Percentiles rank a stretch among this genome's conserved stretches.
Conservation (phyloP, 1,140 invertebrate genomes). For the Anagrus nilaparvatae region DNA sequence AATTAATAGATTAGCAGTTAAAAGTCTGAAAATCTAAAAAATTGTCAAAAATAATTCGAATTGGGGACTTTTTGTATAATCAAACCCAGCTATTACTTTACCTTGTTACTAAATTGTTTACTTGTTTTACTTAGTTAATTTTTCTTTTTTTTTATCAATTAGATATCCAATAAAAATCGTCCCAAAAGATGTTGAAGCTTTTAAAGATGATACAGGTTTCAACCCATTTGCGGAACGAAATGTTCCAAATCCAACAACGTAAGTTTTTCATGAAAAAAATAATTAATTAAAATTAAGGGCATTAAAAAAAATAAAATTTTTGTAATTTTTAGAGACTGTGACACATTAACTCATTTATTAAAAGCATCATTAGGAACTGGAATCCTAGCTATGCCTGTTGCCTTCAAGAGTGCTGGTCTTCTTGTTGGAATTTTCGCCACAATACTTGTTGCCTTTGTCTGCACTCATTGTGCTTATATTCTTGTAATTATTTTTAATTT, state of each 20-base stretch:
- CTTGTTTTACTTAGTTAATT: slow-evolving; percentile 7
- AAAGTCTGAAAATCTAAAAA: no score
- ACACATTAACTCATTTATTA: slow-evolving; percentile 74
- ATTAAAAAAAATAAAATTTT: no score
- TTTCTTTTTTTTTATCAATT: slow-evolving; percentile 29
- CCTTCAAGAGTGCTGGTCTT: slow-evolving; percentile 72
- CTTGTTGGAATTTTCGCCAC: slow-evolving; percentile 65
- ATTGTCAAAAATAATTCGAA: no score
- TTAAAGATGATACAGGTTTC: slow-evolving; percentile 45
- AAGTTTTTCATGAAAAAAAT: slow-evolving; percentile 47
- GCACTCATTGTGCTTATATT: slow-evolving; percentile 79
- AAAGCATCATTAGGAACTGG: slow-evolving; percentile 86
- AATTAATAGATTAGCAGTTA: no score
- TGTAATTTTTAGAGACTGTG: slow-evolving; percentile 55
- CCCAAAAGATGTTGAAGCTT: slow-evolving; percentile 42
- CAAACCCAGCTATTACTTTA: no score
- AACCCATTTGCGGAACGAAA: slow-evolving; percentile 65
- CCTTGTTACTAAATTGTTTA: background rate
- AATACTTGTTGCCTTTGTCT: slow-evolving; percentile 68
- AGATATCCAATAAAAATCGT: slow-evolving; percentile 53
- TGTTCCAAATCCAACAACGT: slow-evolving; percentile 70
- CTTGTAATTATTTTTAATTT: slow-evolving; percentile 64
- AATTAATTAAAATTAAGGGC: no score
- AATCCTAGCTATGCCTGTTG: slow-evolving; percentile 81
- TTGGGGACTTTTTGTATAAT: no score